Base-by-base conservation (phyloP, 2,113 vertebrate genomes). In the Cyprinodon variegatus region DNA sequence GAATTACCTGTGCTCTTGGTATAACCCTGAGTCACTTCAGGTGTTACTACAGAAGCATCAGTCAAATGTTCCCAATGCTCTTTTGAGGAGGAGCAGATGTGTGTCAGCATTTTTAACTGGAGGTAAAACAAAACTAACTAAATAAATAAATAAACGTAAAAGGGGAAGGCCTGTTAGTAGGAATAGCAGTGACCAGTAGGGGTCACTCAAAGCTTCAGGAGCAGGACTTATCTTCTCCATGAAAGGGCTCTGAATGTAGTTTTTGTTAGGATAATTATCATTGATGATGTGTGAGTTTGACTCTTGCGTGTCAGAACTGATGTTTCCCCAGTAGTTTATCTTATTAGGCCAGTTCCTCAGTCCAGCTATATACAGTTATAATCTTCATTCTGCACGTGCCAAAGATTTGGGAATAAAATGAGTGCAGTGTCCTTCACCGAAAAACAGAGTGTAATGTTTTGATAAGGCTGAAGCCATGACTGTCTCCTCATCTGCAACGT, bases 171-270 rank as follows among this genome's bases (percentile, higher is more conserved):
- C 14, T 17, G 20, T 67, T 17, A 0, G 3, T 36, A 15, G 6
- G 7, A 7, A 4, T 22, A 4, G 20, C 15, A n/a, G 29, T 46
- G 3, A 48, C 80, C 82, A 71, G 62, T 40, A 80, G 78, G 77
- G 81, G 84, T 64, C 82, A 0, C 14, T n/a, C 4, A 10, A 61
- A 69, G 14, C 57, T 39, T 68, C 63, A 17, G 46, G 11, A 43
- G 39, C 15, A 12, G 15, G 11, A 0, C 22, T 12, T 9, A 10
- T 39, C 1, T 39, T 61, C 50, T 2, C 2, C 4, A 6, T 39
- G 1, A 39, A 67, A 48, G 4, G 29, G 43, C 13, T 38, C 29
- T 4, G 5, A 37, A n/a, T 10, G 50, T n/a, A 29, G 29, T 29
- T 29, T 29, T 29, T 29, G 29, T 29, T 29, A 29, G 29, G 29